These are phyloP conservation scores for Anadara kagoshimensis DNA, from an alignment of 1,140 invertebrate genomes.

Conservation along the genomic window DNA sequence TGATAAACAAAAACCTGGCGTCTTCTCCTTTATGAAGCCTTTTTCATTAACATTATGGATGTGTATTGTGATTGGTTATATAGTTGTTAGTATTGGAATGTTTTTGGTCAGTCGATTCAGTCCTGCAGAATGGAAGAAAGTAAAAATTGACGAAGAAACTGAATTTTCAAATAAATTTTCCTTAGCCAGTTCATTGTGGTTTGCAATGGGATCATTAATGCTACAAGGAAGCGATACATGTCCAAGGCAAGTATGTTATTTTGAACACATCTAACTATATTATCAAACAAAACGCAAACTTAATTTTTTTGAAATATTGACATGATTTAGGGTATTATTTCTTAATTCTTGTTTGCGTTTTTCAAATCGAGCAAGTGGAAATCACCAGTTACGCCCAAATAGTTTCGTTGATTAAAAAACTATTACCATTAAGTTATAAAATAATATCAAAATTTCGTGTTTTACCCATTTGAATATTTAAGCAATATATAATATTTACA, in stretches of 20 bases:
- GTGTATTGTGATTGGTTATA: conserved; percentile 93
- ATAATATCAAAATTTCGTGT: no score
- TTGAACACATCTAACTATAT: no score
- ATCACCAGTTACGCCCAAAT: no score
- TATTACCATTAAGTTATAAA: no score
- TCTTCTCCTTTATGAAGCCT: conserved; percentile 96
- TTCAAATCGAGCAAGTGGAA: no score
- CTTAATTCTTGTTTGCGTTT: no score
- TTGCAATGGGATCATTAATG: conserved; percentile 96
- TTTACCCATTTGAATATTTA: no score
- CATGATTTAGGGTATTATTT: no score
- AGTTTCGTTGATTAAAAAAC: no score
- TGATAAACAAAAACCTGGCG: conserved; percentile 84
- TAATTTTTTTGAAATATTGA: no score
- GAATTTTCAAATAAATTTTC: conserved; percentile 83
- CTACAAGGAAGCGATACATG: conserved; percentile 95
- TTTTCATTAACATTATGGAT: conserved; percentile 82
- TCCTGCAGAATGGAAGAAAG: conserved; percentile 58
- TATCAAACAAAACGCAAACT: no score
- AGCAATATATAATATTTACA: no score
- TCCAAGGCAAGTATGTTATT: conserved; percentile 53
- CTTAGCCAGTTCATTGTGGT: conserved; percentile 83
- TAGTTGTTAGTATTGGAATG: conserved; percentile 92
- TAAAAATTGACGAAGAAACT: not conserved
- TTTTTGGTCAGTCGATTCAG: conserved; percentile 79